phyloP scores from a whole-genome alignment of 2,113 vertebrate species.

The Pseudorasbora parva region DNA sequence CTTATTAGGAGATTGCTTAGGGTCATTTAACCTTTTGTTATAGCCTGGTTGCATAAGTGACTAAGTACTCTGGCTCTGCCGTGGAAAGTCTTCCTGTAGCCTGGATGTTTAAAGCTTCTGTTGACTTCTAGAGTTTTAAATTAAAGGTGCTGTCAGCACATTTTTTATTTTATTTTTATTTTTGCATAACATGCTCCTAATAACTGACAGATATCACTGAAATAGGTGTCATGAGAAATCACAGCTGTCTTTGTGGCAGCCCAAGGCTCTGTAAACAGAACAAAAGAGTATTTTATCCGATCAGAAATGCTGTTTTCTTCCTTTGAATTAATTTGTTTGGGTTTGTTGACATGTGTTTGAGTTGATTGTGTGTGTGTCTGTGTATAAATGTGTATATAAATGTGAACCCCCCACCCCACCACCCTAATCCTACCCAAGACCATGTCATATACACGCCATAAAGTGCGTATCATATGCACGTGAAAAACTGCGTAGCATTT shows the following conservation, averaged over 20 bases:
- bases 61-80: background rate
- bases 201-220: background rate
- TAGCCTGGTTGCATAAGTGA: background rate
- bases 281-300: background rate
- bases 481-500: too few species aligned
- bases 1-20: background rate
- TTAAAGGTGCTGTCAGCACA: background rate
- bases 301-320: background rate
- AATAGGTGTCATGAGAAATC: slow-evolving; percentile 11
- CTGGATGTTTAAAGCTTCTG: background rate
- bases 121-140: background rate
- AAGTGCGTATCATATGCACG: too few species aligned
- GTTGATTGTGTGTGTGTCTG: too few species aligned
- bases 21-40: background rate
- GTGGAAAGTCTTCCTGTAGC: background rate
- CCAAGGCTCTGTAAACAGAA: slow-evolving; percentile 14
- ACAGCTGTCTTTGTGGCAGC: slow-evolving; percentile 11
- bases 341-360: too few species aligned
- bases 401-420: too few species aligned
- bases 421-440: too few species aligned
- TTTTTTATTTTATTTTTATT: background rate
- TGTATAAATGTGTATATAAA: too few species aligned
- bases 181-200: background rate
- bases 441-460: too few species aligned
- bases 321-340: background rate